These are phyloP conservation scores for Cerceris ruficornis DNA, from an alignment of 2,888 invertebrate genomes.

Conservation along the genomic window DNA sequence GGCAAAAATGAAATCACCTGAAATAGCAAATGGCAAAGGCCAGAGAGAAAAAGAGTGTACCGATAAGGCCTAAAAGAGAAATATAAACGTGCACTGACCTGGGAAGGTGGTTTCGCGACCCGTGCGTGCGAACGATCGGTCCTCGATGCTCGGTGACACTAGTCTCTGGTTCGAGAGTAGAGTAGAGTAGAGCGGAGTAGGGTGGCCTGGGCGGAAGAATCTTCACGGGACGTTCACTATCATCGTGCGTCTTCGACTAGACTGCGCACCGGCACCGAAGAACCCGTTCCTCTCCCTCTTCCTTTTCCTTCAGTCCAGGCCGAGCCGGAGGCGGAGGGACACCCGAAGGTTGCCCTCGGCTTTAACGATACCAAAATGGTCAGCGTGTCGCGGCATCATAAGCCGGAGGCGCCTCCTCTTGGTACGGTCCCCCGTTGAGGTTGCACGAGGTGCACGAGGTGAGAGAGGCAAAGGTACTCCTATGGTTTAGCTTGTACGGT, in stretches of 20 bases:
- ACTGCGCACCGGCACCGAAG: constrained; percentile 65
- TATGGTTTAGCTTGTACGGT: too few relatives aligned
- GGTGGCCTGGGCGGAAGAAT: constrained; percentile 64
- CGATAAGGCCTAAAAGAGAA: neutral
- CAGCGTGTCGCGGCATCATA: constrained; percentile 56
- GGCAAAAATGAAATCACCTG: neutral
- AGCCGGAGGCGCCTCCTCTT: constrained; percentile 33
- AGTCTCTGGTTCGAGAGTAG: constrained; percentile 34
- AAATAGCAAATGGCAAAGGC: neutral
- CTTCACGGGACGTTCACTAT: constrained; percentile 70
- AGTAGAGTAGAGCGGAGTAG: constrained; percentile 22
- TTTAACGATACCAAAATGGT: constrained; percentile 63
- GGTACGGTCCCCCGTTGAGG: neutral
- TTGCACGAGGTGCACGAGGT: neutral
- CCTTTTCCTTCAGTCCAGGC: constrained; percentile 67
- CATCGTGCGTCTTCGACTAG: constrained; percentile 69
- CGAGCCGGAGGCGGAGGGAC: constrained; percentile 64
- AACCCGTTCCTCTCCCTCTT: constrained; percentile 70
- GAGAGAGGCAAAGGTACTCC: too few relatives aligned
- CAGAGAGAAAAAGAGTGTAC: neutral
- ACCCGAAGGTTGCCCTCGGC: constrained; percentile 69
- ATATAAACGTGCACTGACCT: constrained; percentile 56
- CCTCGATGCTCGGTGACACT: constrained; percentile 51
- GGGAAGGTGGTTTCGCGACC: constrained; percentile 44
- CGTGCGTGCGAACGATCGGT: constrained; percentile 25